These are phyloP conservation scores for Teleopsis dalmanni DNA, from an alignment of 1,140 invertebrate species.

Conservation along the genomic window DNA sequence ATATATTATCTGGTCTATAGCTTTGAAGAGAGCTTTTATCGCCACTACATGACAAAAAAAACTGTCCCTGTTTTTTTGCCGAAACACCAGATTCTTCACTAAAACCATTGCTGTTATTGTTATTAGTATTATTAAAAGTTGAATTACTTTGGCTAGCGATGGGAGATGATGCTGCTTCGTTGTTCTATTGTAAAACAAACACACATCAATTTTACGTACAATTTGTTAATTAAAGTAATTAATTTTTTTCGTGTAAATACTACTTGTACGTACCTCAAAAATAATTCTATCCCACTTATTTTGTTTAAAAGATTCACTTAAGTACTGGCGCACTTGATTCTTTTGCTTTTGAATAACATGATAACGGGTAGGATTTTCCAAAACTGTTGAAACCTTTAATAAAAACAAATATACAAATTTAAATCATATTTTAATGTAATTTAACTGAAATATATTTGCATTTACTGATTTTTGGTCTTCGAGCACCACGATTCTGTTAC, in stretches of 20 bases:
- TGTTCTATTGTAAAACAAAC: too few species aligned
- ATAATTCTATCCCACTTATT: conserved; percentile 21
- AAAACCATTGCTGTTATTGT: conserved; percentile 1
- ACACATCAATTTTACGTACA: too few species aligned
- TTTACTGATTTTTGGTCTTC: too few species aligned
- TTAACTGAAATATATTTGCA: too few species aligned
- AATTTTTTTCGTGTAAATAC: too few species aligned
- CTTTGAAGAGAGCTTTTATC: conserved; percentile 5
- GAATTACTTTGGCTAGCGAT: too few species aligned
- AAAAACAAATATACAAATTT: not conserved
- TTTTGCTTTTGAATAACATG: conserved; percentile 86
- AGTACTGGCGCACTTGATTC: conserved; percentile 76
- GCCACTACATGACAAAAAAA: too few species aligned
- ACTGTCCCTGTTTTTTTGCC: too few species aligned
- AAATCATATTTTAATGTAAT: not conserved
- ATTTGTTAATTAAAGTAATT: too few species aligned
- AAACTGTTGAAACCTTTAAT: conserved; percentile 68
- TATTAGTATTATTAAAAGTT: conserved; percentile 1
- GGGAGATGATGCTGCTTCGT: not conserved
- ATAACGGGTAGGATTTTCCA: conserved; percentile 86
- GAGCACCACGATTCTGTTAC: too few species aligned
- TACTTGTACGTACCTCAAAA: too few species aligned
- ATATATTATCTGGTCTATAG: not conserved
- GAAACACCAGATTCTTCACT: too few species aligned
- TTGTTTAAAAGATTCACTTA: conserved; percentile 67